phyloP scores from a whole-genome alignment of 1,140 invertebrate genomes.

The Caenorhabditis remanei region DNA sequence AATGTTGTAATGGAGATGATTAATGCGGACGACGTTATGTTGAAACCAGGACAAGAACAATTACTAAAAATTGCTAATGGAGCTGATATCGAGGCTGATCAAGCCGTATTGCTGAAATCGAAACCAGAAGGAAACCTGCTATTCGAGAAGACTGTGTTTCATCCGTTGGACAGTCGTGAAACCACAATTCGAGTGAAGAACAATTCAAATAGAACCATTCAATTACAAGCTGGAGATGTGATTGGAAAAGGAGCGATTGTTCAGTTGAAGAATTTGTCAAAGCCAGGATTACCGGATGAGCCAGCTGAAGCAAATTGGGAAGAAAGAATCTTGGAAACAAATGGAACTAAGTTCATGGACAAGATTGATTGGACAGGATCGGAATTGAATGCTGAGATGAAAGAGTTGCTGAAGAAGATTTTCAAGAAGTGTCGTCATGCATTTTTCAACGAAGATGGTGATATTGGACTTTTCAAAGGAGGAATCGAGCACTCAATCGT shows the following conservation, averaged over 20 bases:
- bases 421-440: neutral
- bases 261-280: neutral
- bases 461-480: neutral
- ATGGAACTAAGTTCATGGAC: neutral
- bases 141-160: neutral
- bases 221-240: neutral
- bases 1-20: conserved; percentile 12
- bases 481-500: neutral
- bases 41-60: neutral
- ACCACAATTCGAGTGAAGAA: neutral
- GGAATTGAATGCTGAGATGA: neutral
- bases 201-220: neutral
- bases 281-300: neutral
- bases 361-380: neutral
- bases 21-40: neutral
- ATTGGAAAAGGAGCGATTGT: neutral
- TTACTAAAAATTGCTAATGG: neutral
- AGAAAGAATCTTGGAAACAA: neutral
- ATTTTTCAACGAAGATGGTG: conserved; percentile 4
- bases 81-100: neutral
- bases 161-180: neutral
- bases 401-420: neutral
- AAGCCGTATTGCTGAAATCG: neutral
- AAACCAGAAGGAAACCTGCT: neutral
- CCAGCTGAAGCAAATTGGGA: neutral